Base-by-base conservation (phyloP, 2,113 vertebrate species). In the Paraplagusia blochii region DNA sequence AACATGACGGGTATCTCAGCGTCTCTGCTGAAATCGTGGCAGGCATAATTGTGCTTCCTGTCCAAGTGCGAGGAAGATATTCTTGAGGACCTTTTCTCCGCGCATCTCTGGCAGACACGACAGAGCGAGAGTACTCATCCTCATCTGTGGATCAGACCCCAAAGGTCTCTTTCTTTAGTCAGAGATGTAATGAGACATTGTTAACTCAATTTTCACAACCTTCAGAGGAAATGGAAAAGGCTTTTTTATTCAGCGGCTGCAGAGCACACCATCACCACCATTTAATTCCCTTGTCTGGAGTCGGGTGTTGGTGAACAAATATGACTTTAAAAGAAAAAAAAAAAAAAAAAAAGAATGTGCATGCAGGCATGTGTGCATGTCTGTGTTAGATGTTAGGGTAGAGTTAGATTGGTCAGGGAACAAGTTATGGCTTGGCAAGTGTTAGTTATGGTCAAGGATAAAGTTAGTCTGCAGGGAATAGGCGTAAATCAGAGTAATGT, bases 81-180 rank as follows among this genome's bases (percentile, higher is more conserved):
- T 88, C 84, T 88, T 85, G 85, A 90, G 86, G 85, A 90, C 85
- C 89, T 88, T 90, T 88, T 90, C 86, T 82, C 83, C 69, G 66
- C 50, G 78, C 72, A 83, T 84, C 81, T 89, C 77, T 67, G 71
- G 56, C 68, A 82, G 67, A 76, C 63, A 58, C 84, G 79, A 87
- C 86, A 88, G 78, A 90, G 86, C 80, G 83, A 85, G 88, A 79
- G 81, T 80, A 69, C 84, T 90, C 79, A 73, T 83, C 63, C 61
- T 76, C 75, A 79, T 82, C 78, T 81, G 64, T 74, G 75, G 79
- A 80, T 85, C 81, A 74, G 77, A 83, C 81, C 82, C 82, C 80
- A 86, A 87, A 88, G 86, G 85, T 84, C 81, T 74, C 76, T 74
- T 72, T 56, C 77, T 87, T 83, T 83, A 67, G 79, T 84, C 13